Base-by-base conservation (phyloP, 2,888 invertebrate genomes). In the Bugula neritina region DNA sequence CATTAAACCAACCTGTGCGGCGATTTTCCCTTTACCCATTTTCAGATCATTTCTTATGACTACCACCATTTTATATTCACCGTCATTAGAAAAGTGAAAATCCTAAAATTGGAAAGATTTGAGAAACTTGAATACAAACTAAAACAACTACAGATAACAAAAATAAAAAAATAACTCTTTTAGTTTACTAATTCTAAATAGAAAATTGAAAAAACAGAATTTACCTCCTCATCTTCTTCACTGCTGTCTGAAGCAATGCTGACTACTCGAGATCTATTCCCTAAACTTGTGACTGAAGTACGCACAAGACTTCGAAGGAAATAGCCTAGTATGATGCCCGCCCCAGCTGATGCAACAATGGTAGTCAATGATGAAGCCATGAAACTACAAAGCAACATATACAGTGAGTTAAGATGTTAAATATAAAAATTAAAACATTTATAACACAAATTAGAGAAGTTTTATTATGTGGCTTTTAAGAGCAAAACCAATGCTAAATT, bases 21-120 rank as follows among this genome's bases (percentile, higher is more conserved):
- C 95, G 55, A 93, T 90, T 87, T 96, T 96, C 0, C 96, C 84
- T 86, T 94, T 94, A 21, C 92, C 91, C 96, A 96, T 96, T 83
- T 92, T 92, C 1, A 96, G 86, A 79, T 96, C 96, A 80, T 90
- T 92, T 78, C 95, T 87, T 2, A 95, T 91, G 1, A 93, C 91
- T 75, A 96, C 84, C 3, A 94, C 90, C 85, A 96, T 86, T 85
- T 96, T 92, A 76, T 78, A 78, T 73, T 85, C 84, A 21, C 80
- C 82, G 55, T 71, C 72, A 31, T 69, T 71, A 5, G 52, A 10
- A 23, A 70, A n/a, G 2, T 3, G 3, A n/a, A 29, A 3, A 10
- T 70, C 70, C 70, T 70, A 43, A 35, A 54, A 54, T 5, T n/a
- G n/a, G n/a, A 5, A 69, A 35, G 35, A 21, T 5, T n/a, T n/a